Evolutionary conservation across 2,113 vertebrate species (phyloP).

Genomic region (Ceuthmochares aereus): DNA sequence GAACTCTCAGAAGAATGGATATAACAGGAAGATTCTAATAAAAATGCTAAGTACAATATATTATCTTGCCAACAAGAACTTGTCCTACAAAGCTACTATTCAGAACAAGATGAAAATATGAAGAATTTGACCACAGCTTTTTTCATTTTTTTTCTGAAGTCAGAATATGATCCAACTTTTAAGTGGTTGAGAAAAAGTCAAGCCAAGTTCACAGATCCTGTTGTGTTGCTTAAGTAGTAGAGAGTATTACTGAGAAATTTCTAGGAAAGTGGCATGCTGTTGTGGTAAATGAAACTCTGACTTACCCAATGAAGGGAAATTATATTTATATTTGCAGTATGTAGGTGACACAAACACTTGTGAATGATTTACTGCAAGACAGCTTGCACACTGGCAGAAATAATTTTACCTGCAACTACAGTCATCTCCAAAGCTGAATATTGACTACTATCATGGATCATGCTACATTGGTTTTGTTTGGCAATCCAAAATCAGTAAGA

Average conservation of each 20-base stretch:
- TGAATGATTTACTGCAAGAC: background rate
- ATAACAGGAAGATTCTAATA: slow-evolving; percentile 53
- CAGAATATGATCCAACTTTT: background rate
- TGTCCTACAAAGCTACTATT: background rate
- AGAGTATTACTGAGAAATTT: background rate
- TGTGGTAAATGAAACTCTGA: background rate
- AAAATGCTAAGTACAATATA: background rate
- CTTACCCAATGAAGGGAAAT: background rate
- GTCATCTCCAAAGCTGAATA: background rate
- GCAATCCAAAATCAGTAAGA: background rate
- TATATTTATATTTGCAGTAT: background rate
- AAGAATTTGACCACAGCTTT: background rate
- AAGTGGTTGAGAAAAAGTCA: background rate
- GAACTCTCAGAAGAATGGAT: slow-evolving; percentile 15
- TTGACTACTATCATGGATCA: background rate
- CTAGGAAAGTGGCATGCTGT: background rate
- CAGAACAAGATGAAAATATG: slow-evolving; percentile 34
- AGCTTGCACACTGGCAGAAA: background rate
- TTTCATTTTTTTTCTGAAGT: background rate
- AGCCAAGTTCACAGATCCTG: background rate
- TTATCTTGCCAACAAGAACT: slow-evolving; percentile 7
- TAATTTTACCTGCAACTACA: background rate
- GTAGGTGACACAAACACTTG: background rate
- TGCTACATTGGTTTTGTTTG: background rate
- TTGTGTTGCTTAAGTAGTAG: background rate